Conservation (phyloP, 2,113 vertebrate genomes). For the Phalacrocorax brasilianus region DNA sequence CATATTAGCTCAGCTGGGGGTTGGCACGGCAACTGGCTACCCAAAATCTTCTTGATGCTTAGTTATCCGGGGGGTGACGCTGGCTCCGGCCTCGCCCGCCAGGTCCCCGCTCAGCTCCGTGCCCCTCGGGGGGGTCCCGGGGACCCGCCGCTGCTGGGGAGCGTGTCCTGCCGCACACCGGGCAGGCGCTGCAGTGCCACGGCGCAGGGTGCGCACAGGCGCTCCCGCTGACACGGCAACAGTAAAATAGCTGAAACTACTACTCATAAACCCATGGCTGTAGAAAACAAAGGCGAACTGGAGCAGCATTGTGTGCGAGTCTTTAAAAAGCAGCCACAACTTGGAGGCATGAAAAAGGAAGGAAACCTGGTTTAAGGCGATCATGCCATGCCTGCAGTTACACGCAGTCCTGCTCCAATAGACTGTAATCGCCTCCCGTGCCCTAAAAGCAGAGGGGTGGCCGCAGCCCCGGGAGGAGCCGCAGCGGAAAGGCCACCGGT, state of each 20-base stretch:
- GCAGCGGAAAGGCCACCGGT: fast-evolving
- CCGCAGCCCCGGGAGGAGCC: background rate
- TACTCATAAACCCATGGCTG: background rate
- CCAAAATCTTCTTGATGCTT: background rate
- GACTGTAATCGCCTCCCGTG: fast-evolving
- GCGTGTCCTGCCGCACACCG: fast-evolving
- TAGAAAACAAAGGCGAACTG: background rate
- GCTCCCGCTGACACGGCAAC: fast-evolving
- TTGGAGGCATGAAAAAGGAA: background rate
- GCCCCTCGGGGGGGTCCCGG: background rate
- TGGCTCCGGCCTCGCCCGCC: fast-evolving
- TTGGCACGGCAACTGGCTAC: background rate
- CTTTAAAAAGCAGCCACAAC: background rate
- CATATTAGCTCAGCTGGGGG: background rate
- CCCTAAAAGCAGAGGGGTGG: fast-evolving
- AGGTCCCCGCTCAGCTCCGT: background rate
- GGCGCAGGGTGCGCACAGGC: fast-evolving
- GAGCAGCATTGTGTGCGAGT: background rate
- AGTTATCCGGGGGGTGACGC: background rate
- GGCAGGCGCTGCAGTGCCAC: fast-evolving
- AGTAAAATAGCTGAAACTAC: background rate
- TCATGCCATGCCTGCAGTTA: background rate
- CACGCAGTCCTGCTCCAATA: fast-evolving
- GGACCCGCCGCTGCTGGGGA: background rate
- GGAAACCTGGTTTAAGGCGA: background rate